Evolutionary conservation across 1,140 invertebrate genomes (phyloP), one percentile per base, ranked within the genome.

Genomic region (Helicoverpa armigera): DNA sequence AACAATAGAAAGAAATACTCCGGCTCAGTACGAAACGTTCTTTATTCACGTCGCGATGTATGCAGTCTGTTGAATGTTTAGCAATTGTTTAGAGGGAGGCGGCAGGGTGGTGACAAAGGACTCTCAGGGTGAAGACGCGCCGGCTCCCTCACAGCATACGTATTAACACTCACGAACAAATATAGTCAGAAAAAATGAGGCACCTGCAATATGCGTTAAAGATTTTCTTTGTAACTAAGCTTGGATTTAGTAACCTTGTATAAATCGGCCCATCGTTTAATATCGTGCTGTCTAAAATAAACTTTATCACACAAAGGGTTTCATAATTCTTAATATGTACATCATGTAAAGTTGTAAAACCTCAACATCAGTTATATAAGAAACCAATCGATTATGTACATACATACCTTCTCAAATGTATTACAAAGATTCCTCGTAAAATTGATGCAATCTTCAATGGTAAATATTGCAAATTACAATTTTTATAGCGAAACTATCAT

Each of bases 61-160:
- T 72, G 76, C 77, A 80, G 72, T 67, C 76, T 67, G 74, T 77
- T 82, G 83, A 88, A 87, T 86, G 82, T 86, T 86, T 87, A 86
- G 88, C 90, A 88, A 92, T 92, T 88, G 89, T 88, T 87, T 85
- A 78, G 83, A 72, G 70, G 81, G 63, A 70, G 87, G 83, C 82
- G 65, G 82, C 82, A 72, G 83, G 88, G 83, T 77, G 13, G 43
- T 91, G 90, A 91, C 91, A 92, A 92, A 92, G 91, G 69, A 88
- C 90, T 82, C 91, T 92, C 83, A 75, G 81, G 67, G 81, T 83
- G 86, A 88, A 84, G 88, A 83, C 83, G 82, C 84, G 63, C 16
- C 50, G 18, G 43, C 70, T 65, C 58, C n/a, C 63, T 35, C 63
- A 56, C 23, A 5, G 31, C 75, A 43, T 51, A 78, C 75, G 43